Base-by-base conservation (phyloP, 2,113 vertebrate genomes). In the Scolopax mira region DNA sequence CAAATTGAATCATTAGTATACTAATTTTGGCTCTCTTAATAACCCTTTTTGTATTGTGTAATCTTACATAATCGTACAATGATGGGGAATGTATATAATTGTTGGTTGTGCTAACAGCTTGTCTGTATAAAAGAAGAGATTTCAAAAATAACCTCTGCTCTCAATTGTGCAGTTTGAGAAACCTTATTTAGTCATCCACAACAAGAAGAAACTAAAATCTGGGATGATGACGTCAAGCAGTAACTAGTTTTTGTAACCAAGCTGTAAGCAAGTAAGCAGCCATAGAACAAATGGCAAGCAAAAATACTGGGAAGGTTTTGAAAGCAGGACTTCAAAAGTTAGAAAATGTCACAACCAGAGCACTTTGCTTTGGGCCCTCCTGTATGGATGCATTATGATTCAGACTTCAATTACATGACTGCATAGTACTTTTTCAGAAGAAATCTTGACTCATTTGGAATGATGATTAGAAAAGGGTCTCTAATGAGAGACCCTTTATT, bases 1-100 rank as follows among this genome's bases (percentile, higher is more conserved):
- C 96, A 96, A 81, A 93, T 28, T 66, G 70, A 93, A 81, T 93
- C 88, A 87, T 84, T 94, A 93, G 58, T 85, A 49, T 51, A 92
- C 88, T 95, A 90, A 96, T 95, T 96, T 94, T 95, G 70, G 57
- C 77, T 92, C 82, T 82, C 37, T 77, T 91, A 94, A 86, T 86
- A 94, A 86, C 67, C 37, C 57, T 93, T 94, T 88, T 89, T 87
- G 39, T 65, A 89, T 80, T 90, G 61, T 86, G 69, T 86, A 90
- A 86, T 86, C 60, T 95, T 90, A 60, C 33, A 85, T 52, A 72
- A 64, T 90, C 88, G 91, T 93, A 54, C 31, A 92, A 49, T 95
- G 44, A 46, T 79, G 41, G 48, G 67, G 49, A 86, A 73, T 88
- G 11, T 74, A 84, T 84, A 61, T 96, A 95, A 92, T 96, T 96